Percentiles rank a stretch among this genome's conserved stretches.
Evolutionary conservation across 1,140 invertebrate species (phyloP).

Genomic region (Parasteatoda tepidariorum): DNA sequence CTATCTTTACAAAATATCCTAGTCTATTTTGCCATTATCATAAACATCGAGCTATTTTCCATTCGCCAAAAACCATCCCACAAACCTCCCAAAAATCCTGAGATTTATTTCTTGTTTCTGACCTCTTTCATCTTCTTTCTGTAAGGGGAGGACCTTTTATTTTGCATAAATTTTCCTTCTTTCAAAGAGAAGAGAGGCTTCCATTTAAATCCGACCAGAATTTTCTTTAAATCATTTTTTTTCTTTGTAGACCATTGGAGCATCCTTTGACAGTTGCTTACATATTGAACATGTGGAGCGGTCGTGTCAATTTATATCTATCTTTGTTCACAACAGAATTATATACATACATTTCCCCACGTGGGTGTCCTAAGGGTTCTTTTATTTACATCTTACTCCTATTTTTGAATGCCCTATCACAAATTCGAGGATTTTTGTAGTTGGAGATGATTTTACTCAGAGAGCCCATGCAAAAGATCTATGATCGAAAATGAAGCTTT

Average conservation of each 20-base stretch:
- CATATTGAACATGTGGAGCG: constrained; percentile 41
- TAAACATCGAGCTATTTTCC: neutral
- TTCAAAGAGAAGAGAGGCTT: constrained; percentile 13
- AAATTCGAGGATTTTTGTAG: neutral
- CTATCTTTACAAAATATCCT: too few species aligned
- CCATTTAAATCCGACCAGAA: constrained; percentile 11
- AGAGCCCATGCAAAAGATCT: neutral
- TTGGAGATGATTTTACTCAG: neutral
- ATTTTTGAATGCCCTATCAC: neutral
- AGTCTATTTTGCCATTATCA: neutral
- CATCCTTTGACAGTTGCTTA: constrained; percentile 24
- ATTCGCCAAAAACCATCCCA: too few species aligned
- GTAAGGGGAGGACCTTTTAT: neutral
- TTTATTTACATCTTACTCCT: neutral
- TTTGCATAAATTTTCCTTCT: constrained; percentile 34
- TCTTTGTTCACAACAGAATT: constrained; percentile 16
- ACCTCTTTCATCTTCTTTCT: neutral
- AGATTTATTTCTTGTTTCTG: neutral
- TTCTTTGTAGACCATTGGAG: neutral
- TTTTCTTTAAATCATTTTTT: neutral
- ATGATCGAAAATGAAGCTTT: constrained; percentile 4
- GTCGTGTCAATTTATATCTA: constrained; percentile 49
- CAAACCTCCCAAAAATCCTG: neutral
- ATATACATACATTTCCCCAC: constrained; percentile 5
- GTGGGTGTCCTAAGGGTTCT: too few species aligned